A percentile compares a stretch with the other conserved stretches of the same genome.
Evolutionary conservation across 2,113 vertebrate species (phyloP).

Genomic region (Grallaria varia): DNA sequence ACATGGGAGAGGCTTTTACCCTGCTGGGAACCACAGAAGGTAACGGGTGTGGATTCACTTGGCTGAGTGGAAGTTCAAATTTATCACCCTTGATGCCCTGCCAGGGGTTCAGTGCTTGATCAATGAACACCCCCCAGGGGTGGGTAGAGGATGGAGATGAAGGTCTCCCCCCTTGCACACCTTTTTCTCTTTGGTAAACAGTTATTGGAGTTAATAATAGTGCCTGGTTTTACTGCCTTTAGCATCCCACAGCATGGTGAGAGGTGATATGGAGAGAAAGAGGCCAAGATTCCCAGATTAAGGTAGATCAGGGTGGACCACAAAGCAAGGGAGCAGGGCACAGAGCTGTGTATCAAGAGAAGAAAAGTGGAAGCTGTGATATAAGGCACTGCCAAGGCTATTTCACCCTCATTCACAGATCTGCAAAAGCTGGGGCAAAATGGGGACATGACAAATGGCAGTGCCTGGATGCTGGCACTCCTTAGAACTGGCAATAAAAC

Average conservation of each 20-base stretch:
- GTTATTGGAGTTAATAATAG: neutral
- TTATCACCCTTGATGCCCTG: neutral
- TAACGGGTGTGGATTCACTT: neutral
- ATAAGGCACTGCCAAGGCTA: neutral
- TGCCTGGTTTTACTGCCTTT: neutral
- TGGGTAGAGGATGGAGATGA: neutral
- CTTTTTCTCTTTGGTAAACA: neutral
- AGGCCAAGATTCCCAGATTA: neutral
- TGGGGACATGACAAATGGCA: neutral
- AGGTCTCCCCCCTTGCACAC: neutral
- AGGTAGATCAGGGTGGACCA: neutral
- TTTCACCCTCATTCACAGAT: neutral
- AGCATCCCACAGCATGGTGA: neutral
- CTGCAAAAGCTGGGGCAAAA: neutral
- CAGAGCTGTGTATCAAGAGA: neutral
- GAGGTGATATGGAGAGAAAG: neutral
- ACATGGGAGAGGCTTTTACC: neutral
- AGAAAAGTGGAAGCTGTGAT: neutral
- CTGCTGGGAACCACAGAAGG: neutral
- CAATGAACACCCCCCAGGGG: neutral
- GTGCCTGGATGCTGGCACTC: neutral
- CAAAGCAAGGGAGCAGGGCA: neutral
- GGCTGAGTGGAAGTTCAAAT: neutral
- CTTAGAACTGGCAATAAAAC: neutral
- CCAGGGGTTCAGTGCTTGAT: neutral